Evolutionary conservation across 2,797 vertebrate species (phyloP).

Genomic region (Cephalopachus bancanus): DNA sequence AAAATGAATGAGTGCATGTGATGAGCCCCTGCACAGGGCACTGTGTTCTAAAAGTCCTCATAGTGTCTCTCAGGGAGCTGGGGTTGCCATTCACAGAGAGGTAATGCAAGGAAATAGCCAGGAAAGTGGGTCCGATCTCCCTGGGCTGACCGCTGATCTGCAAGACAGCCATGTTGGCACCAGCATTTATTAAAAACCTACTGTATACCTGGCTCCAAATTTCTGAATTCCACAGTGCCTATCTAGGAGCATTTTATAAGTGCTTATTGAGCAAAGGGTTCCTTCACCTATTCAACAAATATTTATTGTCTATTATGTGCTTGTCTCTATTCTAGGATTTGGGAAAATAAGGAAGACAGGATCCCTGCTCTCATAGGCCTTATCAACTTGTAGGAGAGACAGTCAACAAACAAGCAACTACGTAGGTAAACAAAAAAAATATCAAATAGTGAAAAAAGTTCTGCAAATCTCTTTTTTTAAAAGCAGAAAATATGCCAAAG

Average conservation of each 20-base stretch:
- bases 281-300: background rate
- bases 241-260: background rate
- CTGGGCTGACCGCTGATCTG: background rate
- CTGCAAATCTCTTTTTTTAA: background rate
- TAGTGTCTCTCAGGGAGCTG: background rate
- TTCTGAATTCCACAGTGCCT: background rate
- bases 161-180: background rate
- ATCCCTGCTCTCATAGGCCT: background rate
- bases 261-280: background rate
- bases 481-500: conserved; percentile 10
- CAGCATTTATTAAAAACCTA: background rate
- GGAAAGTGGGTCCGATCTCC: background rate
- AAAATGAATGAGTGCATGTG: background rate
- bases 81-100: background rate
- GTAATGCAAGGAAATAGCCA: background rate
- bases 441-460: background rate
- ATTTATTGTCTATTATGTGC: background rate
- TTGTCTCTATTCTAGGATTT: conserved; percentile 9
- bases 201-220: background rate
- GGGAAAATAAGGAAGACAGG: background rate
- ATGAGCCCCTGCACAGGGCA: background rate
- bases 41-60: background rate
- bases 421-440: background rate
- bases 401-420: background rate
- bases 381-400: background rate